These are phyloP conservation scores for Cyrtonyx montezumae DNA, from an alignment of 2,113 vertebrate genomes.

Conservation along the genomic window DNA sequence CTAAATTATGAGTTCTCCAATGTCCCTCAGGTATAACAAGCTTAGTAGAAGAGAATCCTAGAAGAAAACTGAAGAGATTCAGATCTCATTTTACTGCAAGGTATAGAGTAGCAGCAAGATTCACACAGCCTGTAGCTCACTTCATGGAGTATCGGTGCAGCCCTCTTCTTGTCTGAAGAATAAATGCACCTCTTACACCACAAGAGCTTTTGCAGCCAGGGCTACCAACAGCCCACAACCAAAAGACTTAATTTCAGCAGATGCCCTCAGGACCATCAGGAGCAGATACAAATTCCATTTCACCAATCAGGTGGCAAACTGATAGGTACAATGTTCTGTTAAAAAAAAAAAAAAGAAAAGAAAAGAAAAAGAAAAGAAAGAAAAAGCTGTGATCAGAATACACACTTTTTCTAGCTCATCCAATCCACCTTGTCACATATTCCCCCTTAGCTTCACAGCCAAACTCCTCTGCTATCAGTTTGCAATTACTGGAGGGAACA, in stretches of 20 bases:
- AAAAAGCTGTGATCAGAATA: not conserved
- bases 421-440: not conserved
- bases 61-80: not conserved
- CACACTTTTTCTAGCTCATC: not conserved
- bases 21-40: not conserved
- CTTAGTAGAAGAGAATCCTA: not conserved
- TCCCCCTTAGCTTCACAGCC: not conserved
- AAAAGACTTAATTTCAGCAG: not conserved
- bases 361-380: too few species aligned
- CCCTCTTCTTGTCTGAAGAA: not conserved
- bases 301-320: not conserved
- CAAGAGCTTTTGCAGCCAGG: not conserved
- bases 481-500: not conserved
- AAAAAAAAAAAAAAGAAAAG: not conserved
- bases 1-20: not conserved
- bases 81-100: not conserved
- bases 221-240: too few species aligned
- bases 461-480: not conserved
- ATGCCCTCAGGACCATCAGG: not conserved
- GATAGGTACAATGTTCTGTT: not conserved
- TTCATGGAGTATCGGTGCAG: rapidly evolving
- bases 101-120: not conserved
- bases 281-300: too few species aligned
- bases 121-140: not conserved
- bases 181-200: too few species aligned